phyloP scores from a whole-genome alignment of 2,797 vertebrate genomes.

The Ambastaia sidthimunki region DNA sequence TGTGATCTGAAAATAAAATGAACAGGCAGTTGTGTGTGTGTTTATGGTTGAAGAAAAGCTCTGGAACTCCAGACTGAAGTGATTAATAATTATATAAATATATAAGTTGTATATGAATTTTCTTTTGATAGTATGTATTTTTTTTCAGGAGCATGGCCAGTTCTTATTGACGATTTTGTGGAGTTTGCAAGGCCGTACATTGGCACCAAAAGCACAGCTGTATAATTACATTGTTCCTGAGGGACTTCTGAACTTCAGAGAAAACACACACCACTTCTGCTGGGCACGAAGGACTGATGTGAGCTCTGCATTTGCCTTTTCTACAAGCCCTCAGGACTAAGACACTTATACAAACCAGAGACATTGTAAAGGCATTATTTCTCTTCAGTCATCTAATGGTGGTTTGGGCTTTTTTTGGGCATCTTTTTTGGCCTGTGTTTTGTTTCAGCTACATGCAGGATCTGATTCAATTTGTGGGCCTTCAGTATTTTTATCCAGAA shows the following conservation, averaged over 20 bases:
- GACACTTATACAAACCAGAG: conserved; percentile 89
- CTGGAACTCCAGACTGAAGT: no score
- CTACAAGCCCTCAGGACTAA: conserved; percentile 82
- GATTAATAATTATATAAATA: no score
- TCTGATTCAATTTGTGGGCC: conserved; percentile 79
- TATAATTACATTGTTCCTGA: conserved; percentile 79
- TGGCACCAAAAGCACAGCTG: conserved; percentile 95
- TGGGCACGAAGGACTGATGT: conserved; percentile 87
- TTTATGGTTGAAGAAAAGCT: no score
- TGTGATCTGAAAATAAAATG: no score
- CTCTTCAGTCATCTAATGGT: conserved; percentile 88
- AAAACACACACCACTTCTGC: conserved; percentile 70
- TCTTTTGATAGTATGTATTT: not conserved
- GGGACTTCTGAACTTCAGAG: conserved; percentile 80
- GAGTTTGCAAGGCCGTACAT: conserved; percentile 98
- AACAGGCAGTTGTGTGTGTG: no score
- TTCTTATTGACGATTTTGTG: conserved; percentile 99
- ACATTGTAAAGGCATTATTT: conserved; percentile 91
- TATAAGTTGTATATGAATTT: no score
- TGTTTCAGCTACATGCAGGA: conserved; percentile 82
- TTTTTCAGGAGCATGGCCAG: conserved; percentile 92
- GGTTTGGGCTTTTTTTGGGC: conserved; percentile 84
- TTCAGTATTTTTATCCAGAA: conserved; percentile 73
- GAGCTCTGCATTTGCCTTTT: conserved; percentile 89
- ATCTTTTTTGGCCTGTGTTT: conserved; percentile 75